phyloP scores from a whole-genome alignment of 1,140 invertebrate species.

The Neocloeon triangulifer region DNA sequence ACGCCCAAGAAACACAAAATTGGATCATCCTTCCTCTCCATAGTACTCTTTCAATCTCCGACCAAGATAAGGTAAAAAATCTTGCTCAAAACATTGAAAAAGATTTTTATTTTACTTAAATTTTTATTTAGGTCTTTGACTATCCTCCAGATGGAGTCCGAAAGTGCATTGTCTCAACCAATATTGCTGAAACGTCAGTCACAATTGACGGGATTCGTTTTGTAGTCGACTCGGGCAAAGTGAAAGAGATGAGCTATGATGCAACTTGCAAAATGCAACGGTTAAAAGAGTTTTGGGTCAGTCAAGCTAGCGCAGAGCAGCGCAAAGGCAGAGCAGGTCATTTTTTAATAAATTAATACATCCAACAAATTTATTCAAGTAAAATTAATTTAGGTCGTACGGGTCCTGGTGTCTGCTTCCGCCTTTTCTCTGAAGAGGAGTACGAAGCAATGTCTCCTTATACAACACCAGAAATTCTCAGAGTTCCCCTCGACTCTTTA shows the following conservation, averaged over 20 bases:
- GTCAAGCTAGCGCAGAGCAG: conserved; percentile 90
- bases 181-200: conserved; percentile 97
- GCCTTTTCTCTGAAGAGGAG: conserved; percentile 72
- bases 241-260: conserved; percentile 95
- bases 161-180: conserved; percentile 98
- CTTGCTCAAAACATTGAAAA: too few relatives aligned
- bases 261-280: conserved; percentile 65
- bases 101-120: conserved; percentile 6
- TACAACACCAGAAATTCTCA: conserved; percentile 71
- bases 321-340: conserved; percentile 79
- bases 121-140: conserved; percentile 75
- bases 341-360: too few relatives aligned
- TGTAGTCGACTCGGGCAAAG: conserved; percentile 91
- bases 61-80: conserved; percentile 74
- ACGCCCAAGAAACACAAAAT: conserved; percentile 51
- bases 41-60: conserved; percentile 72
- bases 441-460: conserved; percentile 57
- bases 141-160: conserved; percentile 83
- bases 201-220: conserved; percentile 98
- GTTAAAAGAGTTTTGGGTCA: conserved; percentile 90
- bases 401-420: conserved; percentile 36
- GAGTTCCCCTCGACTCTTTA: conserved; percentile 80
- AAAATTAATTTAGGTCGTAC: conserved; percentile 28
- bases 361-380: too few relatives aligned
- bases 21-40: conserved; percentile 95